Evolutionary conservation across 2,797 vertebrate genomes (phyloP), one percentile per base, ranked within the genome.

Genomic region (Liparis tanakae): DNA sequence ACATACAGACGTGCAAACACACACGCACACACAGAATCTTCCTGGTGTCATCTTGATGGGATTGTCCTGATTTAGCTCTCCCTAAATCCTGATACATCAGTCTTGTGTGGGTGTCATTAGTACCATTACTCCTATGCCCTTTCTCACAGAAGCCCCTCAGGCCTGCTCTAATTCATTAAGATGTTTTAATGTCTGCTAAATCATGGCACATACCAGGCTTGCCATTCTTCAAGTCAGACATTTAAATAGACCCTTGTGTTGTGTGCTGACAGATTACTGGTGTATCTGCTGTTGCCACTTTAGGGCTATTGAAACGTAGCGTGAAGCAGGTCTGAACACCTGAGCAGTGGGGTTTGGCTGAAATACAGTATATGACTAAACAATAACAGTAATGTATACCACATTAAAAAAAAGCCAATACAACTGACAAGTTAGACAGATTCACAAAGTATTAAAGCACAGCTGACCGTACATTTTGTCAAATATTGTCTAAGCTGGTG

Each of bases 111-210:
- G 70, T 86, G 82, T 88, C 89, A 89, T 87, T 85, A 87, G 87
- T 87, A 80, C 74, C 81, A 90, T 93, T 90, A 91, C 85, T 91
- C 78, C 78, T 63, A 76, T 85, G 79, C 87, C 87, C 85, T 88
- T 89, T 88, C 80, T 81, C 83, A 85, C 76, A 80, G 85, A 90
- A 80, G 77, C 85, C 88, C 90, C 82, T 48, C 76, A 82, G 87
- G 87, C 78, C 53, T 48, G 68, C 71, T 88, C 73, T 91, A 88
- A 93, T 94, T 90, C 87, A 92, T 93, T 82, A 89, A 89, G 79
- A 83, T 79, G 82, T 83, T 91, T 91, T 92, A 93, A 94, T 91
- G 86, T 91, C 87, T 87, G 85, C 79, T 89, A 88, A 91, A 91
- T 92, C 83, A 85, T 51, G 83, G 78, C 84, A 80, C 75, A 84